Evolutionary conservation across 2,888 invertebrate genomes (phyloP), one percentile per base, ranked within the genome.

Genomic region (Clivina fossor): DNA sequence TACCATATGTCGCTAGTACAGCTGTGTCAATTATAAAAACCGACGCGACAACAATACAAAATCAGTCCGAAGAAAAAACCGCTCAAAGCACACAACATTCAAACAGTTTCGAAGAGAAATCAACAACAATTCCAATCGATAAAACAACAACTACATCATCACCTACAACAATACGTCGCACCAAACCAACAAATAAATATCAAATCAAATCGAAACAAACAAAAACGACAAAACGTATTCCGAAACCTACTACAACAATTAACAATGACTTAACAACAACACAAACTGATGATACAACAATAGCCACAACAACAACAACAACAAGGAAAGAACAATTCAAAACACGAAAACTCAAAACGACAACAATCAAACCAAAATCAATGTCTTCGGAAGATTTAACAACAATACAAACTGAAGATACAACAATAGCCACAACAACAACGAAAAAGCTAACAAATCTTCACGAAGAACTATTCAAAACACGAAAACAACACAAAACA

Each of bases 1-100:
- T 64, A 26, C 66, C 66, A 2, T 66, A 67, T 46, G 63, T 64
- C 18, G 65, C 65, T 19, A 56, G 60, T 22, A 65, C 67, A 13
- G 43, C 56, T 37, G 56, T 61, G 57, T 56, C 59, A 30, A 61
- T 65, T 48, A 64, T 65, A 26, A 60, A 58, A 8, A 64, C 65
- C 13, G 62, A 63, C 4, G 65, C 65, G 11, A 53, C 55, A 5
- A 62, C 57, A 30, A 37, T 43, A 37, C 30, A 4, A 20, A 54
- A 32, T 11, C 16, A 38, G 28, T 38, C 38, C 5, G 19, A 7
- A 16, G 43, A 43, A 43, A n/a, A n/a, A n/a, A 44, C 22, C 5
- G 16, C 22, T 41, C 41, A 51, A 38, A 41, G n/a, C n/a, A n/a
- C n/a, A n/a, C n/a, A 40, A 18, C 16, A 50, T 19, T 20, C 50